Evolutionary conservation across 2,888 invertebrate species (phyloP).

Genomic region (Paralinhomoeus sp.): DNA sequence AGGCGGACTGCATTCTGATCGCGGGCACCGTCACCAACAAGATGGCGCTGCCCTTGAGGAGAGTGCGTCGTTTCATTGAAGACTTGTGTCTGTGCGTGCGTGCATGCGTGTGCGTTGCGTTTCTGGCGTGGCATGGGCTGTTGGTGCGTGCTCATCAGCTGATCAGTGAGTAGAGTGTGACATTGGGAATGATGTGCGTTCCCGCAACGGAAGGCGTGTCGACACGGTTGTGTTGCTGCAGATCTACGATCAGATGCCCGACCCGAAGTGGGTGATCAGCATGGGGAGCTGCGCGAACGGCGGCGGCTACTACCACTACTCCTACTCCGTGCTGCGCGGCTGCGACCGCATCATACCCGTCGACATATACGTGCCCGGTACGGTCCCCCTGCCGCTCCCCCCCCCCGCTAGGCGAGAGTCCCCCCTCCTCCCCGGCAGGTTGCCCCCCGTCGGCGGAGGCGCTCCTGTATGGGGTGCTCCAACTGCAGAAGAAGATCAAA

Average conservation of each 20-base stretch:
- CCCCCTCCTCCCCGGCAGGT: too few relatives aligned
- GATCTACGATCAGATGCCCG: conserved; percentile 54
- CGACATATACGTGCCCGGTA: conserved; percentile 91
- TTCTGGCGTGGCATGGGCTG: too few relatives aligned
- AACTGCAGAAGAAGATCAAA: conserved; percentile 91
- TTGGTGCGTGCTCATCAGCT: too few relatives aligned
- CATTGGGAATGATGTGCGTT: too few relatives aligned
- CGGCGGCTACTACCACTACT: conserved; percentile 97
- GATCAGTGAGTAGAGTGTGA: too few relatives aligned
- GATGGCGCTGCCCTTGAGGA: conserved; percentile 93
- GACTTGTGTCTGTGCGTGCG: too few relatives aligned
- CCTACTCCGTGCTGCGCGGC: conserved; percentile 90
- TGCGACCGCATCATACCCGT: conserved; percentile 94
- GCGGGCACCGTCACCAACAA: conserved; percentile 96
- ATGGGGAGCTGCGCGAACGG: conserved; percentile 99
- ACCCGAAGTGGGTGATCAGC: conserved; percentile 92
- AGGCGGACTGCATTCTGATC: conserved; percentile 89
- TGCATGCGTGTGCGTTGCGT: too few relatives aligned
- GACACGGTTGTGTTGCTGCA: too few relatives aligned
- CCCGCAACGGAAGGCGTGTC: too few relatives aligned
- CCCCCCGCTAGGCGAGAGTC: too few relatives aligned
- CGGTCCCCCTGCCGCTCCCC: too few relatives aligned
- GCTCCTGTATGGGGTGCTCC: conserved; percentile 73
- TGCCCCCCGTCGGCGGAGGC: conserved; percentile 98
- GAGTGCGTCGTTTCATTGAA: conserved; percentile 33